Percentiles rank a stretch among this genome's conserved stretches.
phyloP scores from a whole-genome alignment of 2,888 invertebrate species.

The Bugulina stolonifera region DNA sequence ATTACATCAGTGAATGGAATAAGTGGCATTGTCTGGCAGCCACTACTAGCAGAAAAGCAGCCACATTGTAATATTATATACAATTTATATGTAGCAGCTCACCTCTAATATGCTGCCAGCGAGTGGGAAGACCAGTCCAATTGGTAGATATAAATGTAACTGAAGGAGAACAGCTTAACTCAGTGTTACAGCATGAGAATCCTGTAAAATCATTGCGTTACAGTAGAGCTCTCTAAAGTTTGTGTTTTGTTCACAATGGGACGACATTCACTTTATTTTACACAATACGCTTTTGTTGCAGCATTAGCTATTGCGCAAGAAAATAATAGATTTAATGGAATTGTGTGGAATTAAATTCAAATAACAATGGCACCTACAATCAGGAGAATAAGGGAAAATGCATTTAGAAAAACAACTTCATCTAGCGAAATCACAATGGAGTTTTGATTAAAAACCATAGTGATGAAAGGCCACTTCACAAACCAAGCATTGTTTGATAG shows the following conservation, averaged over 20 bases:
- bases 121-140: too few relatives aligned
- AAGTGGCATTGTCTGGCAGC: conserved; percentile 10
- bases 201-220: too few relatives aligned
- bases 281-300: neutral
- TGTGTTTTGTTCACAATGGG: conserved; percentile 6
- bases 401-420: neutral
- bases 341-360: conserved; percentile 19
- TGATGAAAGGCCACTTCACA: neutral
- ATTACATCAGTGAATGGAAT: neutral
- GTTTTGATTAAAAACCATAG: conserved; percentile 24
- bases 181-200: too few relatives aligned
- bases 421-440: neutral
- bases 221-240: neutral
- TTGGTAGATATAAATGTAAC: too few relatives aligned
- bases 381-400: neutral
- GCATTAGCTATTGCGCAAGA: conserved; percentile 8
- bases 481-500: conserved; percentile 12
- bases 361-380: conserved; percentile 16
- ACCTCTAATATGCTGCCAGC: too few relatives aligned
- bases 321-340: conserved; percentile 15
- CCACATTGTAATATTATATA: too few relatives aligned
- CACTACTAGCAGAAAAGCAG: too few relatives aligned
- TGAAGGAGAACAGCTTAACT: too few relatives aligned
- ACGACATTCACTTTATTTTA: neutral
- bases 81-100: neutral